These are phyloP conservation scores for Octopus sinensis DNA, from an alignment of 1,140 invertebrate species.

Conservation along the genomic window DNA sequence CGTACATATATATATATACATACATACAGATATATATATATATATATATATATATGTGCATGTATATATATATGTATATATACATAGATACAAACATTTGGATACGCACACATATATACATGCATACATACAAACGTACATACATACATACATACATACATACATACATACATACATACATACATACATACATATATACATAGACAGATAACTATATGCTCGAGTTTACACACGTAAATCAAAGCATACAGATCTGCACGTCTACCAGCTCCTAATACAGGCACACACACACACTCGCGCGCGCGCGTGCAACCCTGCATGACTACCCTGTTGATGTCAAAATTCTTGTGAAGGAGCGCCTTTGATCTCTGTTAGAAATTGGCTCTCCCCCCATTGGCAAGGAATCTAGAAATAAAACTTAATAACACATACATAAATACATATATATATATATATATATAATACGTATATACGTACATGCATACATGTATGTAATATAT, in stretches of 20 bases:
- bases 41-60: not conserved
- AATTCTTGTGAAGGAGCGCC: no score
- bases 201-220: not conserved
- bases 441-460: no score
- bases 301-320: no score
- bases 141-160: not conserved
- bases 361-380: no score
- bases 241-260: not conserved
- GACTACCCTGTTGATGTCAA: no score
- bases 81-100: not conserved
- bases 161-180: constrained; percentile 3
- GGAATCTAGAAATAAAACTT: no score
- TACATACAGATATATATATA: not conserved
- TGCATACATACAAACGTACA: not conserved
- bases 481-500: no score
- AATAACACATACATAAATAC: no score
- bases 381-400: no score
- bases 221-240: not conserved
- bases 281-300: not conserved
- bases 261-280: not conserved
- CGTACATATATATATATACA: not conserved
- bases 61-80: not conserved
- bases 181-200: not conserved
- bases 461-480: no score
- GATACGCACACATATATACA: not conserved